A percentile compares a stretch with the other conserved stretches of the same genome.
These are phyloP conservation scores for Acanthosoma haemorrhoidale DNA, from an alignment of 2,888 invertebrate genomes.

Conservation along the genomic window DNA sequence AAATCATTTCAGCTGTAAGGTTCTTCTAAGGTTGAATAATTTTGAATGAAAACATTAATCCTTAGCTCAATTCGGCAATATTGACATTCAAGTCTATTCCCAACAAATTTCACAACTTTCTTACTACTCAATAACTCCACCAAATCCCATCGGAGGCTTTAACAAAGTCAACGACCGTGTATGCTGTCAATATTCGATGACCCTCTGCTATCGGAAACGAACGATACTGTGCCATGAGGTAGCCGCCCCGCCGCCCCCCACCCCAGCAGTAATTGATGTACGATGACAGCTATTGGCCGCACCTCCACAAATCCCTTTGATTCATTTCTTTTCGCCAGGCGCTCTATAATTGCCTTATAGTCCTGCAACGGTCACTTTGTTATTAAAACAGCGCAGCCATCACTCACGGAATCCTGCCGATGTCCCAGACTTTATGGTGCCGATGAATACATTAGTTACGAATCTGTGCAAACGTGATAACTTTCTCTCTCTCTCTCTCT, in stretches of 20 bases:
- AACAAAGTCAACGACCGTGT: not conserved
- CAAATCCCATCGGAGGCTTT: not conserved
- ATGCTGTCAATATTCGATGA: too few relatives aligned
- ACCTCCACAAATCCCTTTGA: slow-evolving; percentile 18
- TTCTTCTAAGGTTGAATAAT: too few relatives aligned
- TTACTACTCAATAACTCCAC: too few relatives aligned
- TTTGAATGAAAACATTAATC: too few relatives aligned
- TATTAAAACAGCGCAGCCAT: slow-evolving; percentile 4
- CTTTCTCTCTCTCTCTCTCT: too few relatives aligned
- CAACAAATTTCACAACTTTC: too few relatives aligned
- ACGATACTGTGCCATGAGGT: not conserved
- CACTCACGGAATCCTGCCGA: too few relatives aligned
- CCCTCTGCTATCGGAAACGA: not conserved
- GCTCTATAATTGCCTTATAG: slow-evolving; percentile 13
- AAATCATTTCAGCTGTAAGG: too few relatives aligned
- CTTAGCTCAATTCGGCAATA: too few relatives aligned
- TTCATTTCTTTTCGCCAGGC: not conserved
- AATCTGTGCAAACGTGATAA: too few relatives aligned
- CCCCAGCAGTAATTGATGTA: slow-evolving; percentile 10
- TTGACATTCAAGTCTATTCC: too few relatives aligned
- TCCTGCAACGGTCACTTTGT: not conserved
- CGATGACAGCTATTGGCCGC: slow-evolving; percentile 14
- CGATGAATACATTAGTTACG: too few relatives aligned
- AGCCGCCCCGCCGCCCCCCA: not conserved
- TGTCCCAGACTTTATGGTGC: not conserved